A percentile compares a stretch with the other conserved stretches of the same genome.
phyloP scores from a whole-genome alignment of 2,113 vertebrate genomes.

The Gymnogyps californianus region DNA sequence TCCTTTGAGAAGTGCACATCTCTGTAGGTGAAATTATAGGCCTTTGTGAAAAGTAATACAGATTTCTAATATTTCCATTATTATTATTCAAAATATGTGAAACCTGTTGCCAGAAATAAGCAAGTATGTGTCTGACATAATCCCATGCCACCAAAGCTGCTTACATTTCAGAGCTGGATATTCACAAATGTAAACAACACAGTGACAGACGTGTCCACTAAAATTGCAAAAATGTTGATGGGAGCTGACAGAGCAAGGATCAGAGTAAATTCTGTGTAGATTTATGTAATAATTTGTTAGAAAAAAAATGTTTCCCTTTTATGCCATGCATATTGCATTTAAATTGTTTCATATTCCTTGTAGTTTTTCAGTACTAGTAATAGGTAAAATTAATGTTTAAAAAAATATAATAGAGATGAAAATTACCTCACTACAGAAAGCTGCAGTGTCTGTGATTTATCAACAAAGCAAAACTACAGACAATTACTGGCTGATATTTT shows the following conservation, averaged over 20 bases:
- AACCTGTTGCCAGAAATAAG: conserved; percentile 26
- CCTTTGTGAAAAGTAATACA: not conserved
- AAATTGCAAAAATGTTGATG: conserved; percentile 39
- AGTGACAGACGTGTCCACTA: conserved; percentile 11
- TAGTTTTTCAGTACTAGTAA: not conserved
- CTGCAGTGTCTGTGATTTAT: not conserved
- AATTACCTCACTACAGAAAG: not conserved
- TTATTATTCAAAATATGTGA: not conserved
- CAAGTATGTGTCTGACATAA: conserved; percentile 16
- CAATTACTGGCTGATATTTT: not conserved
- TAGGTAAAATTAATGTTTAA: not conserved
- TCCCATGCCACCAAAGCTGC: not conserved
- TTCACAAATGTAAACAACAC: conserved; percentile 36
- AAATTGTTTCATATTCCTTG: not conserved
- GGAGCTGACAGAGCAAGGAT: not conserved
- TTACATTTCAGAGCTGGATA: conserved; percentile 36
- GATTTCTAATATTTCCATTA: not conserved
- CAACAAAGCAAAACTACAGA: not conserved
- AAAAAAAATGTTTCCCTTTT: not conserved
- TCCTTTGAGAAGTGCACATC: conserved; percentile 1
- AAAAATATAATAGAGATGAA: not conserved
- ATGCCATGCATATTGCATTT: not conserved
- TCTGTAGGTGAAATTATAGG: not conserved
- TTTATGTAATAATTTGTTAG: not conserved
- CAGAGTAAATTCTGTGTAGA: not conserved